Base-by-base conservation (phyloP, 2,888 invertebrate species). In the Agrilus cyanescens region DNA sequence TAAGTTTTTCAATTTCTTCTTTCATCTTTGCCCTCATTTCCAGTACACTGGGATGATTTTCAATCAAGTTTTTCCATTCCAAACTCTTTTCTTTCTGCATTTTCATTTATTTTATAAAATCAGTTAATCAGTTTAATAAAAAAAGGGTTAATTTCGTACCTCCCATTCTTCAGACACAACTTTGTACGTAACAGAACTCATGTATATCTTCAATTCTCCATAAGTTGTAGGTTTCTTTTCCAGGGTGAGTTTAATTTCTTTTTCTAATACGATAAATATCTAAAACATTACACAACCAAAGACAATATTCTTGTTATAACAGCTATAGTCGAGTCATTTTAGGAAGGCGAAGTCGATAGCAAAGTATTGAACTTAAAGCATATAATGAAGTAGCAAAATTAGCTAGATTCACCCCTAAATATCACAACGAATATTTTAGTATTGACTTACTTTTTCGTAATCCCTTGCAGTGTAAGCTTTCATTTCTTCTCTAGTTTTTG, bases 401-500 rank as follows among this genome's bases (percentile, higher is more conserved):
- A 8, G 12, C 12, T 31, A 34, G 13, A 12, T 34, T 10, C 7
- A n/a, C n/a, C n/a, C n/a, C n/a, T n/a, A n/a, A n/a, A n/a, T n/a
- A n/a, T n/a, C n/a, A n/a, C n/a, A n/a, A 10, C 6, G 7, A 12
- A 34, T 34, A 34, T n/a, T 36, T 12, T 29, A 36, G 4, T 37
- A 32, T 1, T 10, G n/a, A 20, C 30, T 37, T 48, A 62, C 64
- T 50, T 65, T 65, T n/a, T 54, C 52, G 46, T 62, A 65, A 46
- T 66, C 66, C 6, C 53, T 55, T 5, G 56, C 49, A 5, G 58
- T 59, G 10, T 56, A 60, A 10, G 62, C 64, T 50, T 59, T 62
- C 66, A 66, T 66, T 50, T 66, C 65, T 32, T 60, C 51, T 47
- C 65, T 55, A 0, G 65, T 65, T 48, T 59, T 60, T 2, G 64